Conservation (phyloP, 2,113 vertebrate species). For the Microcebus griseorufus region DNA sequence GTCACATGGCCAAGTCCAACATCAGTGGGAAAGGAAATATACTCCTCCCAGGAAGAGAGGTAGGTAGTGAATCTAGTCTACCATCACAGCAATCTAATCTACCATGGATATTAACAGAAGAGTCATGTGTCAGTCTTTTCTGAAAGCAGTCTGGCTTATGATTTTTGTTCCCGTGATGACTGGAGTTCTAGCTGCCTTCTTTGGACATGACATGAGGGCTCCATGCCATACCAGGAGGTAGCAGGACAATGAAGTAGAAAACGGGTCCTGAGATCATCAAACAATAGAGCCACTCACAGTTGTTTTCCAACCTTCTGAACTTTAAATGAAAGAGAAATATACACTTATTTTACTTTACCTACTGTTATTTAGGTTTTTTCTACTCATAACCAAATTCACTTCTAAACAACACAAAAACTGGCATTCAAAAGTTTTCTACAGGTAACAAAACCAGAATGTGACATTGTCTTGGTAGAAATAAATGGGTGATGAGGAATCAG, state of each 20-base stretch:
- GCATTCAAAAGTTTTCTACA: not conserved
- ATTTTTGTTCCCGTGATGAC: not conserved
- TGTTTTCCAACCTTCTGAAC: not conserved
- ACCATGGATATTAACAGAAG: not conserved
- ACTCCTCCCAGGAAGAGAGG: not conserved
- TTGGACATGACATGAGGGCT: not conserved
- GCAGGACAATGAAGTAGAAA: not conserved
- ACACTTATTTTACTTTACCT: not conserved
- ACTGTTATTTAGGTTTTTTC: not conserved
- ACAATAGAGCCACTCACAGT: not conserved
- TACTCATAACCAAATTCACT: not conserved
- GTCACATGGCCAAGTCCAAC: not conserved
- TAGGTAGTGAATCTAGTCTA: not conserved
- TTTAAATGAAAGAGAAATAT: not conserved
- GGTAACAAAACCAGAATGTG: not conserved
- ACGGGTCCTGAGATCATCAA: not conserved
- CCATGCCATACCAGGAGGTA: not conserved
- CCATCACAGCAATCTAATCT: not conserved
- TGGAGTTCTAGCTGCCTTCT: not conserved
- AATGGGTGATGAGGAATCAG: not conserved
- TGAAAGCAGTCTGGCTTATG: not conserved
- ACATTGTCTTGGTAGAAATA: not conserved
- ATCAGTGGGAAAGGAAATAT: not conserved
- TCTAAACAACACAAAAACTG: not conserved
- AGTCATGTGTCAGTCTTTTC: not conserved